Evolutionary conservation across 2,113 vertebrate species (phyloP).

Genomic region (Rhipidura dahli): DNA sequence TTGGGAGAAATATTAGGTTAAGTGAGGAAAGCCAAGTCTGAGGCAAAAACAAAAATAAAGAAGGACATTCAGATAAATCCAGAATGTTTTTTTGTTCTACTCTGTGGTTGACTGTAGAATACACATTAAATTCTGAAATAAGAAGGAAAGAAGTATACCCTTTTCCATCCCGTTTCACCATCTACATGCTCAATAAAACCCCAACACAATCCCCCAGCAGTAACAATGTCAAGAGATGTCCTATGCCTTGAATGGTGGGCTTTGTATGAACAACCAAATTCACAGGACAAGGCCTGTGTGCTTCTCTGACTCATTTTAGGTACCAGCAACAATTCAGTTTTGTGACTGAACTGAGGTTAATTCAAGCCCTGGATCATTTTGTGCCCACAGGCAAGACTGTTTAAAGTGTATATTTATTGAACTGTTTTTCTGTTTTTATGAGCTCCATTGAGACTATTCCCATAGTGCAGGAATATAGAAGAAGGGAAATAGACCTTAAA

Average conservation of each 20-base stretch:
- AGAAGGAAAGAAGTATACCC: background rate
- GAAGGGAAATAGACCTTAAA: constrained; percentile 19
- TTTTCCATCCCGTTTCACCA: background rate
- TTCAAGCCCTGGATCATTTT: background rate
- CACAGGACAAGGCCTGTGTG: background rate
- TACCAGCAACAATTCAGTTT: background rate
- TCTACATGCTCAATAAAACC: background rate
- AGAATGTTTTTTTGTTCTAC: background rate
- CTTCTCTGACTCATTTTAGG: background rate
- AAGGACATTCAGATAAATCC: background rate
- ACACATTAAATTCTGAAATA: background rate
- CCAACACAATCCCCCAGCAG: background rate
- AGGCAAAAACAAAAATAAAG: background rate
- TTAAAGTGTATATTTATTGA: background rate
- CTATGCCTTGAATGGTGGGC: background rate
- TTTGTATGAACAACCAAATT: background rate
- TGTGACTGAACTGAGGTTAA: background rate
- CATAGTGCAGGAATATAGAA: background rate
- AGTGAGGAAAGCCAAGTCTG: background rate
- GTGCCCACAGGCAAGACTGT: background rate
- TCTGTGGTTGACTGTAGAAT: background rate
- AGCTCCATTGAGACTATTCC: constrained; percentile 3
- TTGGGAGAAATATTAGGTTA: background rate
- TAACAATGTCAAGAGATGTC: background rate
- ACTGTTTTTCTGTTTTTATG: constrained; percentile 8